Percentiles rank a stretch among this genome's conserved stretches.
Evolutionary conservation across 2,113 vertebrate species (phyloP).

Genomic region (Strigops habroptila): DNA sequence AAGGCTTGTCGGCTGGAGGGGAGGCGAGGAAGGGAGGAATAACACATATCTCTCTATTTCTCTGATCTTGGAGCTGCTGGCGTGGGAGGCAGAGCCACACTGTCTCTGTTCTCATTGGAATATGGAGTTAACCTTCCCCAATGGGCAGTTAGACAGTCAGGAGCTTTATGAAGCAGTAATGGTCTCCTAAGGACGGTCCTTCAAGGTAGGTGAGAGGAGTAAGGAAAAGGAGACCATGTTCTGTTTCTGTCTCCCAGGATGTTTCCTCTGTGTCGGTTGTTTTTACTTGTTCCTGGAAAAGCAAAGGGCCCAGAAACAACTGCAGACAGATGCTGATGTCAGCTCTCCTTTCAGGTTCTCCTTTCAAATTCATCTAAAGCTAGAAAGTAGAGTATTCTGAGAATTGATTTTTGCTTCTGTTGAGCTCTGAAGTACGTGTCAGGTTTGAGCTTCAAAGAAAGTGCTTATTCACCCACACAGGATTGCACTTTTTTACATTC

Average conservation of each 20-base stretch:
- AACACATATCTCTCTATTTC: background rate
- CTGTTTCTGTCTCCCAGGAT: background rate
- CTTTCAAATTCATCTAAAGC: slow-evolving; percentile 5
- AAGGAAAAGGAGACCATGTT: background rate
- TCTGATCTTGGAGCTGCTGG: background rate
- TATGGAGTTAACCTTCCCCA: background rate
- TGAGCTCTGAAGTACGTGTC: slow-evolving; percentile 10
- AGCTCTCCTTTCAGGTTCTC: background rate
- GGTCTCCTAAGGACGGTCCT: background rate
- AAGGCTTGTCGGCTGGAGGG: background rate
- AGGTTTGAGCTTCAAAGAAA: background rate
- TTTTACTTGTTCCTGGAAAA: background rate
- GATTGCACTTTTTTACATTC: background rate
- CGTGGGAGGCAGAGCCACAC: rapidly evolving
- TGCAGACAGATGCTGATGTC: background rate
- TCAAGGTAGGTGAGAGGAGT: rapidly evolving
- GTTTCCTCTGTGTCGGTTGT: background rate
- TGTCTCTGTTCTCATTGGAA: background rate
- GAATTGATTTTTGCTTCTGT: slow-evolving; percentile 24
- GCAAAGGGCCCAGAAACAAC: background rate
- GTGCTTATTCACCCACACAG: background rate
- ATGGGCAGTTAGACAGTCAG: background rate
- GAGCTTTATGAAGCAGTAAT: background rate
- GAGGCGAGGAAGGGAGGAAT: background rate
- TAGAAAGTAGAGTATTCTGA: background rate